Evolutionary conservation across 92 coral and sea anemone genomes (phyloP).

Genomic region (Umimayanthus kanabou): DNA sequence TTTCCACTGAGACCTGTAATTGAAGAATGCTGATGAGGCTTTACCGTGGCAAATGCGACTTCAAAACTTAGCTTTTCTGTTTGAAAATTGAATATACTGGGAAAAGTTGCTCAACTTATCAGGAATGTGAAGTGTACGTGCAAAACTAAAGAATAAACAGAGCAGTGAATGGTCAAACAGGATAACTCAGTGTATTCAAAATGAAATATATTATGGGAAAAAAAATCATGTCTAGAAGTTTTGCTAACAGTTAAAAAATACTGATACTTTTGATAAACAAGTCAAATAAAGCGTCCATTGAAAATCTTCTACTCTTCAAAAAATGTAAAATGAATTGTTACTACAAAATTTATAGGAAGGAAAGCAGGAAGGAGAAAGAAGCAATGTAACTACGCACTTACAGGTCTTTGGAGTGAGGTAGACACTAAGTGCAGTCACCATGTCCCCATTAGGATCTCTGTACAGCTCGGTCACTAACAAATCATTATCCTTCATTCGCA

Average conservation of each 20-base stretch:
- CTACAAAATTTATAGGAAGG: too few species aligned
- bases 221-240: too few species aligned
- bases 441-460: conserved; percentile 92
- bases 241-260: too few species aligned
- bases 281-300: too few species aligned
- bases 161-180: neutral
- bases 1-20: conserved; percentile 89
- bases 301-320: too few species aligned
- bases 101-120: too few species aligned
- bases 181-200: too few species aligned
- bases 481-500: conserved; percentile 98
- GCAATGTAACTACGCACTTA: conserved; percentile 44
- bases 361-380: neutral
- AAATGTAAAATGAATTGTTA: too few species aligned
- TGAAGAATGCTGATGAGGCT: neutral
- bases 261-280: too few species aligned
- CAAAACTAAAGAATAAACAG: neutral
- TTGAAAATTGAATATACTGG: neutral
- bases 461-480: conserved; percentile 92
- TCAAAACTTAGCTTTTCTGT: neutral
- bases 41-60: neutral
- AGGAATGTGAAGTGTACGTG: too few species aligned
- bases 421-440: conserved; percentile 95
- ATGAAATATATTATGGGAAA: too few species aligned
- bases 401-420: conserved; percentile 98